These are phyloP conservation scores for Phyllopteryx taeniolatus DNA, from an alignment of 2,113 vertebrate species.

Conservation along the genomic window DNA sequence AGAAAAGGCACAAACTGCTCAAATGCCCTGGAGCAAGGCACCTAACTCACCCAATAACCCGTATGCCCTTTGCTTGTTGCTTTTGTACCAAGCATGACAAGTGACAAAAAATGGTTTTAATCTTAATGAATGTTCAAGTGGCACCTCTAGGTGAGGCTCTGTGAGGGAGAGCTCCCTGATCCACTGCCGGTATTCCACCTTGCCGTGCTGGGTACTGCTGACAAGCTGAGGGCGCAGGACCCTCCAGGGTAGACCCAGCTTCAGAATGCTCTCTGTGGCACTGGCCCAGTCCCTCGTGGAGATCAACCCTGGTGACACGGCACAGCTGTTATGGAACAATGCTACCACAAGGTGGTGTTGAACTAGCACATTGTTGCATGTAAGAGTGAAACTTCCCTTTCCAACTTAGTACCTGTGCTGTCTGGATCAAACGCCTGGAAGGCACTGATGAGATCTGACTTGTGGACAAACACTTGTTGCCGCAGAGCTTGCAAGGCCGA, in stretches of 20 bases:
- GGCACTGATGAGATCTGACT: slow-evolving; percentile 70
- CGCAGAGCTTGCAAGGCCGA: slow-evolving; percentile 72
- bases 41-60: background rate
- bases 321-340: background rate
- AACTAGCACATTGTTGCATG: background rate
- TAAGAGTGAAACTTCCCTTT: background rate
- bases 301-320: slow-evolving; percentile 55
- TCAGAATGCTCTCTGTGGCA: slow-evolving; percentile 78
- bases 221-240: slow-evolving; percentile 82
- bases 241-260: slow-evolving; percentile 85
- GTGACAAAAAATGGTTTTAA: background rate
- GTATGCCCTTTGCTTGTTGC: too few relatives aligned
- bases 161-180: slow-evolving; percentile 65
- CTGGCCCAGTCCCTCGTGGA: slow-evolving; percentile 80
- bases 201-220: slow-evolving; percentile 41
- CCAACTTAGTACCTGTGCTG: slow-evolving; percentile 60
- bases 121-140: too few relatives aligned
- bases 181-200: slow-evolving; percentile 70
- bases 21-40: background rate
- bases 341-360: background rate
- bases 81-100: too few relatives aligned
- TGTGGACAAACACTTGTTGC: slow-evolving; percentile 72
- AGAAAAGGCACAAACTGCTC: background rate
- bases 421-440: slow-evolving; percentile 68
- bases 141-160: slow-evolving; percentile 64